These are phyloP conservation scores for Drosophila pruinosa DNA, from an alignment of 1,140 invertebrate species.

Conservation along the genomic window DNA sequence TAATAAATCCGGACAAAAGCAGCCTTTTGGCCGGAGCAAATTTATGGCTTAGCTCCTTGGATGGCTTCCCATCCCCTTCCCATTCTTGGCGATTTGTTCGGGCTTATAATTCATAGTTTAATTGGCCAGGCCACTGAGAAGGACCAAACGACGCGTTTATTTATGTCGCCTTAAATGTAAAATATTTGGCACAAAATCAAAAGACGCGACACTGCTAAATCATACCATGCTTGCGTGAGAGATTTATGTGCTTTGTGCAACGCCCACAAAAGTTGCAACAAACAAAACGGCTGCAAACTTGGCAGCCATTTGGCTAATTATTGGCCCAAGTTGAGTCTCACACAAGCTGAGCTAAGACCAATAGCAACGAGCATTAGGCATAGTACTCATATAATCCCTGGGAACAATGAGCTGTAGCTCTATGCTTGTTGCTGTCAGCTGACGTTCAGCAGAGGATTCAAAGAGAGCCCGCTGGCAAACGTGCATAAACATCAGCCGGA, in stretches of 20 bases:
- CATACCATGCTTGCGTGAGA: conserved; percentile 52
- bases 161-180: conserved; percentile 74
- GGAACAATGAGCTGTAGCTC: conserved; percentile 53
- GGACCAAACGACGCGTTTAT: conserved; percentile 49
- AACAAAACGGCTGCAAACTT: conserved; percentile 40
- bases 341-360: conserved; percentile 16
- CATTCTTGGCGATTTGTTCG: conserved; percentile 65
- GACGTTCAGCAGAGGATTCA: conserved; percentile 4
- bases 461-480: conserved; percentile 10
- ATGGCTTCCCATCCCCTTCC: background rate
- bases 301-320: conserved; percentile 74
- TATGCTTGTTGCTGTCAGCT: conserved; percentile 25
- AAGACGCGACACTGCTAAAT: conserved; percentile 54
- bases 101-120: conserved; percentile 78
- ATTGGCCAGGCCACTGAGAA: conserved; percentile 58
- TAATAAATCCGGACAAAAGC: conserved; percentile 69
- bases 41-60: conserved; percentile 57
- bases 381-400: conserved; percentile 33
- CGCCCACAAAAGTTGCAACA: conserved; percentile 20
- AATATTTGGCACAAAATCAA: conserved; percentile 76
- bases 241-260: conserved; percentile 44
- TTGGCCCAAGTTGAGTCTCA: conserved; percentile 10
- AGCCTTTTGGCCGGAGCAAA: conserved; percentile 71
- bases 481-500: conserved; percentile 58
- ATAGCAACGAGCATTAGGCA: conserved; percentile 5